These are phyloP conservation scores for Rhaphigaster nebulosa DNA, from an alignment of 2,888 invertebrate species.

Conservation along the genomic window DNA sequence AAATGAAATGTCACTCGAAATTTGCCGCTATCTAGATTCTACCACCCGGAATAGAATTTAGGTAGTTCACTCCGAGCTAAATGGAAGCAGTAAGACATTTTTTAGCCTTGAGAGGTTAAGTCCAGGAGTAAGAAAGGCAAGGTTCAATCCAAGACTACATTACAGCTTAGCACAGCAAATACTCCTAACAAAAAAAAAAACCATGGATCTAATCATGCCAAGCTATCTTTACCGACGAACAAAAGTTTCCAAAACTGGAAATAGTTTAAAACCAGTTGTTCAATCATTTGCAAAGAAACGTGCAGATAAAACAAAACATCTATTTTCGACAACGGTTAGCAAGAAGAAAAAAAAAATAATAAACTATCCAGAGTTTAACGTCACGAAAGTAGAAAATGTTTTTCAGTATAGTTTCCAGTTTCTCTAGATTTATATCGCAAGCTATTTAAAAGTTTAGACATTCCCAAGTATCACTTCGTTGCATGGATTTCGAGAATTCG, in stretches of 20 bases:
- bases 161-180: background rate
- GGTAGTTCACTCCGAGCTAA: too few species aligned
- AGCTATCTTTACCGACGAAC: background rate
- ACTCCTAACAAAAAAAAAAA: background rate
- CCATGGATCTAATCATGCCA: background rate
- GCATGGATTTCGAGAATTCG: background rate
- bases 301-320: background rate
- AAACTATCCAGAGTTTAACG: background rate
- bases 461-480: background rate
- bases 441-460: constrained; percentile 25
- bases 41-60: too few species aligned
- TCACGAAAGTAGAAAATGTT: constrained; percentile 13
- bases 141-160: background rate
- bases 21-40: too few species aligned
- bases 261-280: background rate
- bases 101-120: too few species aligned
- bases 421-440: constrained; percentile 21
- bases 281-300: background rate
- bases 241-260: background rate
- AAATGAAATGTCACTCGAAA: too few species aligned
- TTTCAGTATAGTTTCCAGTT: background rate
- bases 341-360: background rate
- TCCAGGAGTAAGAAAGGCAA: background rate
- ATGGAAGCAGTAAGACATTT: too few species aligned
- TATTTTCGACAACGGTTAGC: background rate